These are phyloP conservation scores for Riparia riparia DNA, from an alignment of 2,113 vertebrate species.

Conservation along the genomic window DNA sequence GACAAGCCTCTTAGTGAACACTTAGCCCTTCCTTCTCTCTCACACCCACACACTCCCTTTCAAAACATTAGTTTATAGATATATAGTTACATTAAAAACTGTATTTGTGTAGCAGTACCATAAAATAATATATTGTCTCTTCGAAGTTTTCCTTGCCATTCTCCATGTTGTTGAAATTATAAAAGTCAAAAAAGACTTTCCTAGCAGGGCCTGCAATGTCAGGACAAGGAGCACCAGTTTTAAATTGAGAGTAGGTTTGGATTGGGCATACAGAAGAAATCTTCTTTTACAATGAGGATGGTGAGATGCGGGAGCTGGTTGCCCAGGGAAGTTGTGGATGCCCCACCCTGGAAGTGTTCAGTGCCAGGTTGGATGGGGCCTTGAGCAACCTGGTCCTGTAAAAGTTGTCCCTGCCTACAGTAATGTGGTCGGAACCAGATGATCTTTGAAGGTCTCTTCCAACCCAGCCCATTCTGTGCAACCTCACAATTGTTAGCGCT, in stretches of 20 bases:
- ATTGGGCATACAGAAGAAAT: not conserved
- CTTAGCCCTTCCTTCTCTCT: not conserved
- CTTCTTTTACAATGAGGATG: rapidly evolving
- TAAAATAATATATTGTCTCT: not conserved
- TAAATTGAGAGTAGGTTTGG: not conserved
- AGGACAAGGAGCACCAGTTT: not conserved
- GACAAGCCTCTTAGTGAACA: not conserved
- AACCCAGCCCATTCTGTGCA: not conserved
- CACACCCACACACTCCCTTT: not conserved
- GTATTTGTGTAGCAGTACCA: not conserved
- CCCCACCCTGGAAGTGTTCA: not conserved
- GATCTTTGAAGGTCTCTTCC: not conserved
- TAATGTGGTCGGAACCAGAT: not conserved
- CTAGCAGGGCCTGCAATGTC: not conserved
- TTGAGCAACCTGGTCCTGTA: not conserved
- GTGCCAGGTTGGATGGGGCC: not conserved
- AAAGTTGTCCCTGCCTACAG: not conserved
- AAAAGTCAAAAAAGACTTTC: not conserved
- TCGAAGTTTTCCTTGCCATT: not conserved
- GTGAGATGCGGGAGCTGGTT: not conserved
- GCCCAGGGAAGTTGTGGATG: not conserved
- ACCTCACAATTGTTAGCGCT: not conserved
- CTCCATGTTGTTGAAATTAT: rapidly evolving
- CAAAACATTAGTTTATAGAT: not conserved
- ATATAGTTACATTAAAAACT: not conserved